A percentile compares a stretch with the other conserved stretches of the same genome.
phyloP scores from a whole-genome alignment of 2,888 invertebrate genomes.

The Aleiodes alternator region DNA sequence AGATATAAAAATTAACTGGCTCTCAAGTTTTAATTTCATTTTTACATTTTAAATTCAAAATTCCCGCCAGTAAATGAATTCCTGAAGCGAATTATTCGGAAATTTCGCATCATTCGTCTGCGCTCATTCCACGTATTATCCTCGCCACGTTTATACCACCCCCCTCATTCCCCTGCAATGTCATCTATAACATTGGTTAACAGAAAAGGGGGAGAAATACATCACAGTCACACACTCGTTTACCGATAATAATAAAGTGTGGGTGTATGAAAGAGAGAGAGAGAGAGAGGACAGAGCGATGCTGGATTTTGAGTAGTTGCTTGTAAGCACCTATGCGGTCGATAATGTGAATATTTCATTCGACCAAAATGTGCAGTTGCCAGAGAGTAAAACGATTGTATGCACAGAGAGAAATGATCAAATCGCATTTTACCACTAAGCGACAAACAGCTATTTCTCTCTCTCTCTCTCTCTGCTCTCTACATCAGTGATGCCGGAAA shows the following conservation, averaged over 20 bases:
- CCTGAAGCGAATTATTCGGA: slow-evolving; percentile 55
- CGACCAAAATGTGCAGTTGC: slow-evolving; percentile 58
- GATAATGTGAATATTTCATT: slow-evolving; percentile 67
- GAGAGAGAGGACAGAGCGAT: background rate
- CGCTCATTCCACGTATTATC: background rate
- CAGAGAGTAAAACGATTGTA: slow-evolving; percentile 27
- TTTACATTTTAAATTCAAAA: slow-evolving; percentile 51
- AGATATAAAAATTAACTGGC: background rate
- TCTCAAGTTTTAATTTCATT: too few species aligned
- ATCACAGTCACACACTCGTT: slow-evolving; percentile 25
- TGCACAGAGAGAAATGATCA: slow-evolving; percentile 25
- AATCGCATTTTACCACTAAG: slow-evolving; percentile 24
- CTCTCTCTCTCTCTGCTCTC: too few species aligned
- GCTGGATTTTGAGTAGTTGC: slow-evolving; percentile 17
- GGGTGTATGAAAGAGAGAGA: slow-evolving; percentile 38
- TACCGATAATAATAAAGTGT: slow-evolving; percentile 64
- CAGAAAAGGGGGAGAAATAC: slow-evolving; percentile 9
- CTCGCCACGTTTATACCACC: too few species aligned
- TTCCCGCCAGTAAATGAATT: slow-evolving; percentile 64
- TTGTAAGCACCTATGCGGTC: slow-evolving; percentile 39
- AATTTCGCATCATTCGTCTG: slow-evolving; percentile 13
- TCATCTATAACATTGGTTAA: slow-evolving; percentile 29
- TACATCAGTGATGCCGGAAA: slow-evolving; percentile 19
- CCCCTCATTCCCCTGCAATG: background rate
- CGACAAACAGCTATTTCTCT: slow-evolving; percentile 18